phyloP scores from a whole-genome alignment of 2,888 invertebrate genomes.

The Nemurella pictetii region DNA sequence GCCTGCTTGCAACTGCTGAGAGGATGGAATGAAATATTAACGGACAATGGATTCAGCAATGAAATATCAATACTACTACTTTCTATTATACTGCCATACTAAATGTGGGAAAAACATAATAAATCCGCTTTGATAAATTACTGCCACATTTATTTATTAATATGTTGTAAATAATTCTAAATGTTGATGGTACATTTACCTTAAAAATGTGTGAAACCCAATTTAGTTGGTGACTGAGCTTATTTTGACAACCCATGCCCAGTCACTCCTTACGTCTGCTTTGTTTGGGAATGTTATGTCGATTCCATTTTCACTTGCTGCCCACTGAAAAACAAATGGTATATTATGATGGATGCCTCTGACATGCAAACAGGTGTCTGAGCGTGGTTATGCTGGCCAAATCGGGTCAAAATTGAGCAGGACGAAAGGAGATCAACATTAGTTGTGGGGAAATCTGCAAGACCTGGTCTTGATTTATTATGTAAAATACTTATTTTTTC shows the following conservation, averaged over 20 bases:
- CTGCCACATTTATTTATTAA: not conserved
- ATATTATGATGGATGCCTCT: not conserved
- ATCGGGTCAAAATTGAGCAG: too few relatives aligned
- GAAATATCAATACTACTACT: not conserved
- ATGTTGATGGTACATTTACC: not conserved
- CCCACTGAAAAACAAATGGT: conserved; percentile 32
- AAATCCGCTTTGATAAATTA: not conserved
- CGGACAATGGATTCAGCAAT: not conserved
- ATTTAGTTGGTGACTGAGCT: conserved; percentile 13
- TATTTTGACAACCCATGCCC: conserved; percentile 39
- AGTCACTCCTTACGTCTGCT: conserved; percentile 33
- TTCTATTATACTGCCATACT: not conserved
- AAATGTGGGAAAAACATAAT: not conserved
- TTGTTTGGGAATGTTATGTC: conserved; percentile 28
- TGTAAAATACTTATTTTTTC: too few relatives aligned
- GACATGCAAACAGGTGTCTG: too few relatives aligned
- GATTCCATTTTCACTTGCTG: not conserved
- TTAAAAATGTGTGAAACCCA: not conserved
- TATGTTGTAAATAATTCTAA: not conserved
- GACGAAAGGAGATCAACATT: too few relatives aligned
- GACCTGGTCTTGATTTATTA: too few relatives aligned
- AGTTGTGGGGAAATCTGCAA: too few relatives aligned
- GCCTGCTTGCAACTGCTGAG: not conserved
- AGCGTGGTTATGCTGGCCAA: too few relatives aligned
- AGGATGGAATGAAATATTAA: not conserved